phyloP scores from a whole-genome alignment of 2,113 vertebrate genomes.

The human region DNA sequence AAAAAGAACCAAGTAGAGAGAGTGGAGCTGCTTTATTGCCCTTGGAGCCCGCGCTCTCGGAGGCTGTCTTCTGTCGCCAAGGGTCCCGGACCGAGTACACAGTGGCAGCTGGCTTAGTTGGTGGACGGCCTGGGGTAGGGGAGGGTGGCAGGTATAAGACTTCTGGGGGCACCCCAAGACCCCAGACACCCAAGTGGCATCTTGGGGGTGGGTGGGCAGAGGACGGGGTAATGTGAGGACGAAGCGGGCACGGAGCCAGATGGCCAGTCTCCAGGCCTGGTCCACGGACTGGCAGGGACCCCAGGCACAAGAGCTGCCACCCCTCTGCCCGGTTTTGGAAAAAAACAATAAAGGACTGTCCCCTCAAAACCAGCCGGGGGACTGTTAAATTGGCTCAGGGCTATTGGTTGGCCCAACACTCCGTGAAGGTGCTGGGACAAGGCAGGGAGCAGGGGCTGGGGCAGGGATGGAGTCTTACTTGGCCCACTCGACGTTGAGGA shows the following conservation, averaged over 20 bases:
- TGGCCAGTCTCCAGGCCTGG: too few species aligned
- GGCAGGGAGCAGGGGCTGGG: rapidly evolving
- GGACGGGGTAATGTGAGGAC: neutral
- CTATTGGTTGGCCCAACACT: too few species aligned
- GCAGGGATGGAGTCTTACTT: conserved; percentile 86
- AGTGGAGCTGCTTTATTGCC: conserved; percentile 60
- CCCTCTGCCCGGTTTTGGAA: neutral
- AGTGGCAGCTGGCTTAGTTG: conserved; percentile 69
- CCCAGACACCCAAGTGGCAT: neutral
- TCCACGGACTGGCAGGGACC: neutral
- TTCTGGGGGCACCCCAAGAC: neutral
- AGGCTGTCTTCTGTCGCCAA: neutral
- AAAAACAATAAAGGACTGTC: neutral
- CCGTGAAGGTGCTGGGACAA: rapidly evolving
- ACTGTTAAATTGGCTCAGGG: rapidly evolving
- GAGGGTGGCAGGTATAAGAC: neutral
- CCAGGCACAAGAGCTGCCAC: neutral
- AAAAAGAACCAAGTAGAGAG: neutral
- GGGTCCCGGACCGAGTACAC: neutral
- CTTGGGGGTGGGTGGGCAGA: neutral
- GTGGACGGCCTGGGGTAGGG: conserved; percentile 79
- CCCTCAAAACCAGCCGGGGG: neutral
- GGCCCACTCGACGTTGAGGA: conserved; percentile 98
- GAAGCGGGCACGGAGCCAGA: neutral
- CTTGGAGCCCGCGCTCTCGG: neutral